These are phyloP conservation scores for Chaenocephalus aceratus DNA, from an alignment of 2,113 vertebrate species.

Conservation along the genomic window DNA sequence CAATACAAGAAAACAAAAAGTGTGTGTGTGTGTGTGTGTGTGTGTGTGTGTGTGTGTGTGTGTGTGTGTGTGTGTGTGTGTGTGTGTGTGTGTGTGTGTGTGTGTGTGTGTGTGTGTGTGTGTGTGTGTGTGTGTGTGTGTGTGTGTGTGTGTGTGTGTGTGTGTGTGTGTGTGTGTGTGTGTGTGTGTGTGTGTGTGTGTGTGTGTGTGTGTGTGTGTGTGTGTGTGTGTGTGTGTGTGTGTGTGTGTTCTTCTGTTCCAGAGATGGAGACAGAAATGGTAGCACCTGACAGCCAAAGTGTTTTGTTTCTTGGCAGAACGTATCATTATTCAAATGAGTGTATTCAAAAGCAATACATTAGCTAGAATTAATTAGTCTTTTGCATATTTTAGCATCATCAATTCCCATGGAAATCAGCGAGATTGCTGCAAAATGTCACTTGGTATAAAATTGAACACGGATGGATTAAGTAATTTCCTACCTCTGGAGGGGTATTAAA, in stretches of 20 bases:
- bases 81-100: too few relatives aligned
- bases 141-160: too few relatives aligned
- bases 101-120: too few relatives aligned
- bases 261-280: constrained; percentile 61
- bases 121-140: too few relatives aligned
- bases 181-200: not conserved
- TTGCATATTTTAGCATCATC: constrained; percentile 80
- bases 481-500: constrained; percentile 10
- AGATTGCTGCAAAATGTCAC: constrained; percentile 82
- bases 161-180: not conserved
- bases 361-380: constrained; percentile 80
- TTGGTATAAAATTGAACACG: constrained; percentile 73
- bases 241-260: constrained; percentile 38
- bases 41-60: not conserved
- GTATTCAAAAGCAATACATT: constrained; percentile 80
- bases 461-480: constrained; percentile 44
- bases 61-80: not conserved
- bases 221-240: not conserved
- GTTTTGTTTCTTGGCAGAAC: constrained; percentile 76
- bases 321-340: constrained; percentile 82
- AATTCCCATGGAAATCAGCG: constrained; percentile 68
- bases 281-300: constrained; percentile 74
- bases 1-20: constrained; percentile 13
- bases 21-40: not conserved
- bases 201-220: too few relatives aligned